Evolutionary conservation across 2,888 invertebrate genomes (phyloP), one percentile per base, ranked within the genome.

Genomic region (Prosapia bicincta): DNA sequence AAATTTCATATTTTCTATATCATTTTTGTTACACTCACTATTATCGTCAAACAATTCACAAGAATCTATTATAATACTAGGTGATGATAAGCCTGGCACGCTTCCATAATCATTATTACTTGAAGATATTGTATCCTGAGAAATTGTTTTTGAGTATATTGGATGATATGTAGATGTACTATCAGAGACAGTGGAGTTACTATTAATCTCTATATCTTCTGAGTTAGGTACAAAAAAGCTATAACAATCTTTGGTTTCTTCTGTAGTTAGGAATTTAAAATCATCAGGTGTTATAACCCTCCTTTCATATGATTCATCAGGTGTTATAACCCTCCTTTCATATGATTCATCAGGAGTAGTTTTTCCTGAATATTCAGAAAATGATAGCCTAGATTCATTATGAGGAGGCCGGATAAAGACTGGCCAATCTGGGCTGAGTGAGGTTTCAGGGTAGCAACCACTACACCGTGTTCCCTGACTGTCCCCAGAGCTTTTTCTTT

Each of bases 401-500:
- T 20, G n/a, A 54, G 54, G 20, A 54, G 54, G 54, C 20, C 54
- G n/a, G 20, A 3, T 54, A 2, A 3, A 20, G n/a, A 20, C 7
- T 20, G 54, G 69, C 73, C 73, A 73, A 23, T 73, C 73, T 32
- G 25, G 38, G 24, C 68, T 73, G n/a, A 69, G 70, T 10, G 54
- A 69, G 10, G 26, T 72, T 13, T 72, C 72, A 28, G 72, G 72
- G 30, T 30, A 66, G 66, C 72, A 72, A 30, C 72, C 76, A 20
- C 72, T 69, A 43, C 73, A 72, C 13, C 73, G 72, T 13, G 66
- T 20, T 10, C 70, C 76, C 1, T 69, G 26, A 28, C 76, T 76
- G n/a, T 70, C 76, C 5, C 66, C 69, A 23, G 76, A 76, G 23
- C 69, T 73, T 54, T 66, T 43, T 32, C 76, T 68, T 26, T 70